Conservation (phyloP, 2,113 vertebrate species). For the Pteruthius melanotis region DNA sequence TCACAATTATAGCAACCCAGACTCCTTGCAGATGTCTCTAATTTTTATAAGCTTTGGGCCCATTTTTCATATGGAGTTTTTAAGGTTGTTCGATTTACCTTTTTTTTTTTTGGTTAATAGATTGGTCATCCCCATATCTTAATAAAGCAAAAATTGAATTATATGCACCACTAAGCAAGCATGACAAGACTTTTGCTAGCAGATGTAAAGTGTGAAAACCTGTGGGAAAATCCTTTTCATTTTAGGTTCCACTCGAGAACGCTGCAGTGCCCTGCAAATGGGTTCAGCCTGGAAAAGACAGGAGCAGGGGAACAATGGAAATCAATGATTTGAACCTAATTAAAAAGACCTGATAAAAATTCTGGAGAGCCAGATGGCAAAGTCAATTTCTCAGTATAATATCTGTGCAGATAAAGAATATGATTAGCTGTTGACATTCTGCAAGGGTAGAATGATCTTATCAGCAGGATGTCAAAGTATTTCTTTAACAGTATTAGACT, state of each 20-base stretch:
- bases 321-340: constrained; percentile 75
- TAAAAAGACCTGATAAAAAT: constrained; percentile 74
- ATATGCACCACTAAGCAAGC: constrained; percentile 66
- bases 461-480: constrained; percentile 26
- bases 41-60: constrained; percentile 36
- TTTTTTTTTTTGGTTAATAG: constrained; percentile 14
- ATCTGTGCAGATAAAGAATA: constrained; percentile 45
- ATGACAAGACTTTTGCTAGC: constrained; percentile 60
- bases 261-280: constrained; percentile 42
- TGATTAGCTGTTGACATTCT: constrained; percentile 68
- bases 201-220: constrained; percentile 71
- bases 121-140: constrained; percentile 70
- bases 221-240: constrained; percentile 63
- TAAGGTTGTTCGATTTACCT: constrained; percentile 13
- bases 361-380: constrained; percentile 68
- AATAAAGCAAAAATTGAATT: constrained; percentile 80
- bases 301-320: constrained; percentile 64
- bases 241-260: constrained; percentile 66
- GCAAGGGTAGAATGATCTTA: constrained; percentile 64
- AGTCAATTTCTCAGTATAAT: constrained; percentile 66
- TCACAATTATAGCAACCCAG: neutral
- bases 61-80: constrained; percentile 29
- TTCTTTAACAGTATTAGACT: constrained; percentile 20
- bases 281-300: constrained; percentile 52
- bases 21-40: neutral